phyloP scores from a whole-genome alignment of 2,797 vertebrate genomes.

The Hydrolagus colliei region DNA sequence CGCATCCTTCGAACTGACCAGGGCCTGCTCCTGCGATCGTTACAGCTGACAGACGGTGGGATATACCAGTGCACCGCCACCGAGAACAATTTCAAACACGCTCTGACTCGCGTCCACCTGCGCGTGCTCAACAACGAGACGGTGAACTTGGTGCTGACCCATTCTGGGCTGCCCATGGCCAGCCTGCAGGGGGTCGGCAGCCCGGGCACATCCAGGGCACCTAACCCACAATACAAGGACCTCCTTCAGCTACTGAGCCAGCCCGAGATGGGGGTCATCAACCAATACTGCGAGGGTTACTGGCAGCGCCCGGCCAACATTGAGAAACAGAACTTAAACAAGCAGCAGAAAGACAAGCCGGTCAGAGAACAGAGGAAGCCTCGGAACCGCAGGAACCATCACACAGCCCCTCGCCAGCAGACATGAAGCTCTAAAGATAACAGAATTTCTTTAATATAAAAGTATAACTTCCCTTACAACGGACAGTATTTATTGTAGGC shows the following conservation, averaged over 20 bases:
- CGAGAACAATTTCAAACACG: slow-evolving; percentile 97
- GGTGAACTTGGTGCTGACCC: slow-evolving; percentile 73
- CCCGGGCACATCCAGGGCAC: slow-evolving; percentile 61
- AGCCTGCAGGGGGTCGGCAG: slow-evolving; percentile 35
- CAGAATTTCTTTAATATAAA: slow-evolving; percentile 40
- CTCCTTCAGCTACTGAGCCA: slow-evolving; percentile 91
- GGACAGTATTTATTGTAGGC: slow-evolving; percentile 86
- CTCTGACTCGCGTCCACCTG: slow-evolving; percentile 81
- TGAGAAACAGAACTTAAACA: slow-evolving; percentile 64
- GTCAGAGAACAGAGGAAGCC: slow-evolving; percentile 90
- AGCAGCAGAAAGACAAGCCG: slow-evolving; percentile 70
- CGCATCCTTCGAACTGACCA: slow-evolving; percentile 85
- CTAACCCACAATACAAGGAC: slow-evolving; percentile 84
- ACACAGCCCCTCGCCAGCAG: slow-evolving; percentile 62
- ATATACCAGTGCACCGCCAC: slow-evolving; percentile 94
- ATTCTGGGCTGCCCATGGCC: slow-evolving; percentile 46
- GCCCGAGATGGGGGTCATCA: slow-evolving; percentile 93
- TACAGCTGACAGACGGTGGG: slow-evolving; percentile 79
- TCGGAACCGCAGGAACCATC: slow-evolving; percentile 90
- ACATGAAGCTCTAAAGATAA: slow-evolving; percentile 70
- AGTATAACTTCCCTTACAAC: slow-evolving; percentile 42
- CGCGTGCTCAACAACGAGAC: slow-evolving; percentile 80
- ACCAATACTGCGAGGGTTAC: slow-evolving; percentile 98
- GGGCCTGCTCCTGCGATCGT: slow-evolving; percentile 82
- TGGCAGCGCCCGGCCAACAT: slow-evolving; percentile 74